These are phyloP conservation scores for Tryphoninae sp. DNA, from an alignment of 2,888 invertebrate species.

Conservation along the genomic window DNA sequence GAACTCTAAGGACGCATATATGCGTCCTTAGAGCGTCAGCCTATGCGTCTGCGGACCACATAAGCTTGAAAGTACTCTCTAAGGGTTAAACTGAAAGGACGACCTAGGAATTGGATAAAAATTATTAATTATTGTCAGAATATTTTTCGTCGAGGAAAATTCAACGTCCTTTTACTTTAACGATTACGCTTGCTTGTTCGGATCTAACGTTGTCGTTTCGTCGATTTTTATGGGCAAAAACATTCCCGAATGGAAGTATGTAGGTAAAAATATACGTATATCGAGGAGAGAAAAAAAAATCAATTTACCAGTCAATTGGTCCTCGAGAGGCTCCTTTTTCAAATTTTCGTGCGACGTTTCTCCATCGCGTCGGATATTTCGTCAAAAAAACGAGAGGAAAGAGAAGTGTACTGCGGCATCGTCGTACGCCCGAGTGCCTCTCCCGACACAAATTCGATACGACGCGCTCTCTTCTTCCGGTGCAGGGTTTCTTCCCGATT, in stretches of 20 bases:
- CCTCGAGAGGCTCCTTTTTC: neutral
- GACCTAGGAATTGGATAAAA: no score
- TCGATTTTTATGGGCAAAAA: neutral
- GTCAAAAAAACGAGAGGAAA: neutral
- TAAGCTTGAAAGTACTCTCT: no score
- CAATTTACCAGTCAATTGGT: slow-evolving; percentile 26
- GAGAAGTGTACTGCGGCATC: slow-evolving; percentile 27
- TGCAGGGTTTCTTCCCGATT: slow-evolving; percentile 49
- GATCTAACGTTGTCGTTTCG: neutral
- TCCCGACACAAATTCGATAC: slow-evolving; percentile 61
- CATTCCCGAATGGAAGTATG: neutral
- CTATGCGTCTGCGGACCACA: no score
- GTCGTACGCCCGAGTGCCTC: slow-evolving; percentile 51
- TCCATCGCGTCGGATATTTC: slow-evolving; percentile 27
- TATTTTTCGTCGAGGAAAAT: no score
- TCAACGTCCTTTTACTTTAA: no score
- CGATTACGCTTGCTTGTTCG: neutral
- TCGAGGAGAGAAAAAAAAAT: slow-evolving; percentile 13
- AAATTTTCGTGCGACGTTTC: slow-evolving; percentile 26
- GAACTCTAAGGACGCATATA: no score
- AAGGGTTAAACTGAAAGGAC: no score
- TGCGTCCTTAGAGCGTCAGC: no score
- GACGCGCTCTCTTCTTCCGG: slow-evolving; percentile 41
- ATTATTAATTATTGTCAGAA: no score
- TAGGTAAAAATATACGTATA: neutral